Evolutionary conservation across 2,113 vertebrate species (phyloP), one percentile per base, ranked within the genome.

Genomic region (Taurulus bubalis): DNA sequence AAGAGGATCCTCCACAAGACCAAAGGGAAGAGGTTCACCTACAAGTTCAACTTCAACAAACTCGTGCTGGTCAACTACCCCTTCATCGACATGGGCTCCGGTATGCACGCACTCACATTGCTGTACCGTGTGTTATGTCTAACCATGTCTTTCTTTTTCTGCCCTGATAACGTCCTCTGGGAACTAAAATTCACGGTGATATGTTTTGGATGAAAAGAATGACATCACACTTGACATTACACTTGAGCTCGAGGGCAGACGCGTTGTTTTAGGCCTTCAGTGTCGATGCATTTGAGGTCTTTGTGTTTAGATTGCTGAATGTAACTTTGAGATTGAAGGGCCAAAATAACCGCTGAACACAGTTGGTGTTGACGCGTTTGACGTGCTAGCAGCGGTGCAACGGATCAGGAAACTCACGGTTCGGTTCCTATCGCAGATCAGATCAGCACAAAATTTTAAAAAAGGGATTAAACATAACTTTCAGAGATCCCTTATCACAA

Each of bases 41-140:
- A 98, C 95, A 98, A 98, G 90, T 98, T 98, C 89, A 98, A 98
- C 93, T 98, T 98, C 91, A 98, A 97, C 95, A 98, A 98, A 88
- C 91, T 97, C 72, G 96, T 98, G 86, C 95, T 98, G 91, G 97
- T 98, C 77, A 98, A 98, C 88, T 98, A 97, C 78, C 97, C 96
- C 7, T 97, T 97, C 92, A 97, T 97, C 14, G 96, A 97, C 58
- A 96, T 97, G 96, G 96, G 96, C 47, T 91, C 97, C 65, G 94
- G 93, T 94, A 82, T 6, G 82, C 70, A 24, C 58, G 22, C 63
- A 11, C 51, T 6, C 51, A 24, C 51, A 53, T 9, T 9, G 6
- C 14, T n/a, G 10, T 10, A 28, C n/a, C 38, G 30, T 36, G 4
- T 53, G 22, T 58, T 28, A 2, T 26, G 38, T 42, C 36, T n/a